Evolutionary conservation across 2,888 invertebrate genomes (phyloP).

Genomic region (Calameuta filiformis): DNA sequence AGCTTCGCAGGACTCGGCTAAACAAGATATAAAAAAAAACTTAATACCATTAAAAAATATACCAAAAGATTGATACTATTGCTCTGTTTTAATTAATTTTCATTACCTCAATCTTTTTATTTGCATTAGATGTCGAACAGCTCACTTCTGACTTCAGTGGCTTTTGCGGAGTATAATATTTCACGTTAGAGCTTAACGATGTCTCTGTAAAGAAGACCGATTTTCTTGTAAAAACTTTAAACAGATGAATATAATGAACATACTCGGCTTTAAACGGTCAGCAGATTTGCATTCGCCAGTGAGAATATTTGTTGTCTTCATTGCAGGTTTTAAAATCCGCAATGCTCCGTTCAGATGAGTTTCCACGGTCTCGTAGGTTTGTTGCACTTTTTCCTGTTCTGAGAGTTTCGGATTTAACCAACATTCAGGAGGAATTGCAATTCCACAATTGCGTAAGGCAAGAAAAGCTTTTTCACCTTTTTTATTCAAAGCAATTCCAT

Average conservation of each 20-base stretch:
- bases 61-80: neutral
- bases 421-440: slow-evolving; percentile 5
- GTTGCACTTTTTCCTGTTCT: slow-evolving; percentile 14
- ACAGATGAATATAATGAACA: neutral
- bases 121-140: neutral
- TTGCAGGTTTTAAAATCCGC: slow-evolving; percentile 29
- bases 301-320: slow-evolving; percentile 30
- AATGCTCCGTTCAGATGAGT: slow-evolving; percentile 30
- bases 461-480: slow-evolving; percentile 10
- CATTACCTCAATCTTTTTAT: neutral
- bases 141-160: neutral
- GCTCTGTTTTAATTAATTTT: neutral
- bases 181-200: neutral
- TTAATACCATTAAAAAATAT: neutral
- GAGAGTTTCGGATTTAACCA: slow-evolving; percentile 10
- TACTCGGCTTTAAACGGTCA: slow-evolving; percentile 9
- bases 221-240: neutral
- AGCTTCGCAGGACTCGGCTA: neutral
- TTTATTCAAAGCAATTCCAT: slow-evolving; percentile 26
- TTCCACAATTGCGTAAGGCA: slow-evolving; percentile 1
- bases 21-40: neutral
- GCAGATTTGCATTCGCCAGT: slow-evolving; percentile 27
- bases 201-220: neutral
- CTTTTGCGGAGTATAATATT: slow-evolving; percentile 25
- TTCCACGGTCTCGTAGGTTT: slow-evolving; percentile 34